Percentiles rank a stretch among this genome's conserved stretches.
These are phyloP conservation scores for Merluccius polli DNA, from an alignment of 2,797 vertebrate genomes.

Conservation along the genomic window DNA sequence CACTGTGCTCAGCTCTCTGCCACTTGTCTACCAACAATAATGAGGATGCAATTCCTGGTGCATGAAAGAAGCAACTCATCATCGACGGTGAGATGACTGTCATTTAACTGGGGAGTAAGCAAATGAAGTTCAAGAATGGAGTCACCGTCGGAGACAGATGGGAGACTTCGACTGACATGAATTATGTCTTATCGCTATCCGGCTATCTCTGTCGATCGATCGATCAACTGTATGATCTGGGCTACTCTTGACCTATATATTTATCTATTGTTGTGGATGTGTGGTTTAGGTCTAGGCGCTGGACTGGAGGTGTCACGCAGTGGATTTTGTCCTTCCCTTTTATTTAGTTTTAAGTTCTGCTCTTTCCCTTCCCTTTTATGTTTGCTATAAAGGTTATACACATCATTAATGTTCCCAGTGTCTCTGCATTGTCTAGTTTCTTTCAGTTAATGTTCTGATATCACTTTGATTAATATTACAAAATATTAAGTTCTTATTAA, in stretches of 20 bases:
- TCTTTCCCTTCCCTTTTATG: background rate
- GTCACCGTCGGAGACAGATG: background rate
- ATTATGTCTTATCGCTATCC: background rate
- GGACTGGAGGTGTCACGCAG: background rate
- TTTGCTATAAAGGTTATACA: background rate
- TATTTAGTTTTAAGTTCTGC: background rate
- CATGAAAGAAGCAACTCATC: background rate
- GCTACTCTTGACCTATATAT: background rate
- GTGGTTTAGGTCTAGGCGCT: background rate
- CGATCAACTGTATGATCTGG: background rate
- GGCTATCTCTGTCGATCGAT: background rate
- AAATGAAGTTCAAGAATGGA: background rate
- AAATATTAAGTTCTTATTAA: too few species aligned
- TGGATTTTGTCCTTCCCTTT: background rate
- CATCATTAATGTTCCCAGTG: background rate
- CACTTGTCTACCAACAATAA: background rate
- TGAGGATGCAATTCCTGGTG: background rate
- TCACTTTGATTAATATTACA: background rate
- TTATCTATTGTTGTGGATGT: background rate
- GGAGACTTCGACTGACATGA: background rate
- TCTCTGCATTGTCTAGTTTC: background rate
- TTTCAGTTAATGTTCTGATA: background rate
- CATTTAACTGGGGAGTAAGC: background rate
- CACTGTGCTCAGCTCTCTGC: background rate
- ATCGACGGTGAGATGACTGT: background rate